phyloP scores from a whole-genome alignment of 1,140 invertebrate species.

The Battus philenor region DNA sequence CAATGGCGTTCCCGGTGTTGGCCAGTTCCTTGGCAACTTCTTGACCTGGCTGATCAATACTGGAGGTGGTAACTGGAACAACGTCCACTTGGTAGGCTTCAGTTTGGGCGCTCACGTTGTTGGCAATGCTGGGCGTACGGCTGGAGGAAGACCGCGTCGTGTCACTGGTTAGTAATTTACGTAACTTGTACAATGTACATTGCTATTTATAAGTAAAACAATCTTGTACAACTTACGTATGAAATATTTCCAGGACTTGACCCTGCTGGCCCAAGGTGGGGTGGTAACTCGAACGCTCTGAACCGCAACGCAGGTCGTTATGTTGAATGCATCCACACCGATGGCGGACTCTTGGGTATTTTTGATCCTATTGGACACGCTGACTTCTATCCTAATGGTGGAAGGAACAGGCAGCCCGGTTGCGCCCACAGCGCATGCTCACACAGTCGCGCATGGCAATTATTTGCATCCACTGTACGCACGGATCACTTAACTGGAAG shows the following conservation, averaged over 20 bases:
- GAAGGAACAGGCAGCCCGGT: conserved; percentile 78
- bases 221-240: conserved; percentile 1
- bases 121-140: conserved; percentile 81
- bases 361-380: conserved; percentile 74
- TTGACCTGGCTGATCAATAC: conserved; percentile 14
- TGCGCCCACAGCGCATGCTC: conserved; percentile 70
- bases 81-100: conserved; percentile 85
- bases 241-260: conserved; percentile 57
- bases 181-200: too few species aligned
- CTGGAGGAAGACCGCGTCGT: conserved; percentile 29
- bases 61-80: conserved; percentile 34
- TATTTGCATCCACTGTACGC: conserved; percentile 45
- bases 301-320: conserved; percentile 75
- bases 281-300: conserved; percentile 60
- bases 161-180: conserved; percentile 23
- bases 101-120: conserved; percentile 57
- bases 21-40: conserved; percentile 10
- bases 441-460: conserved; percentile 40
- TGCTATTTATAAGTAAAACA: neutral
- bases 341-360: conserved; percentile 70
- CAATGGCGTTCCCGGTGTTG: conserved; percentile 47
- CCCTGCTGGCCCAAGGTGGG: conserved; percentile 71
- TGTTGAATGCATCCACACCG: conserved; percentile 81
- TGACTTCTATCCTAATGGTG: conserved; percentile 83
- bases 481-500: conserved; percentile 44